A percentile compares a stretch with the other conserved stretches of the same genome.
Evolutionary conservation across 2,888 invertebrate genomes (phyloP).

Genomic region (Conistra vaccinii): DNA sequence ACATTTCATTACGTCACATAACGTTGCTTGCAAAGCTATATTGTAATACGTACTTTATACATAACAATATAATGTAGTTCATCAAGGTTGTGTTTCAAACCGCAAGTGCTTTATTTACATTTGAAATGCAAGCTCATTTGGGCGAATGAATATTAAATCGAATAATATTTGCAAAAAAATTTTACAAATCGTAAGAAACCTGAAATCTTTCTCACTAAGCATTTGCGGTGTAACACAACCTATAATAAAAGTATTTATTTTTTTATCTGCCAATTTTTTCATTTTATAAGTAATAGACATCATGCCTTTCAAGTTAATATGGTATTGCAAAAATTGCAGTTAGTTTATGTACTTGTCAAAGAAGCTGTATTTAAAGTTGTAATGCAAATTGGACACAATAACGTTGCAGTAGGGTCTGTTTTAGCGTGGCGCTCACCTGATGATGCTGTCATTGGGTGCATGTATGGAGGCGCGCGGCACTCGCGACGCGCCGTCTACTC

Average conservation of each 20-base stretch:
- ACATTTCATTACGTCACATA: constrained; percentile 88
- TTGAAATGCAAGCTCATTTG: constrained; percentile 27
- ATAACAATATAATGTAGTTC: constrained; percentile 65
- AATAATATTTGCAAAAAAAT: neutral
- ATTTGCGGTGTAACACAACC: constrained; percentile 68
- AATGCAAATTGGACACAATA: constrained; percentile 73
- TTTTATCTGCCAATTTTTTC: constrained; percentile 52
- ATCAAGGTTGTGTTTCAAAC: constrained; percentile 58
- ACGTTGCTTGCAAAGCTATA: constrained; percentile 84
- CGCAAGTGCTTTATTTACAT: constrained; percentile 64
- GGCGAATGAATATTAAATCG: neutral
- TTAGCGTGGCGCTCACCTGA: constrained; percentile 86
- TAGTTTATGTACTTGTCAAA: constrained; percentile 68
- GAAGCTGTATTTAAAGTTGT: constrained; percentile 68
- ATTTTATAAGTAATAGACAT: constrained; percentile 58
- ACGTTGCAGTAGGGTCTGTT: constrained; percentile 50
- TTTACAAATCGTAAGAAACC: constrained; percentile 16
- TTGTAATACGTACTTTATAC: constrained; percentile 69
- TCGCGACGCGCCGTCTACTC: constrained; percentile 90
- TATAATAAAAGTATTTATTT: constrained; percentile 33
- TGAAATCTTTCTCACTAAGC: constrained; percentile 22
- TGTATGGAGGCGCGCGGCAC: constrained; percentile 91
- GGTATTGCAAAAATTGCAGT: constrained; percentile 65
- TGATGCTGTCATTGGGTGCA: constrained; percentile 93
- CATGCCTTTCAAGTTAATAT: constrained; percentile 76